Percentiles rank a stretch among this genome's conserved stretches.
phyloP scores from a whole-genome alignment of 1,140 invertebrate genomes.

The Heliothis virescens region DNA sequence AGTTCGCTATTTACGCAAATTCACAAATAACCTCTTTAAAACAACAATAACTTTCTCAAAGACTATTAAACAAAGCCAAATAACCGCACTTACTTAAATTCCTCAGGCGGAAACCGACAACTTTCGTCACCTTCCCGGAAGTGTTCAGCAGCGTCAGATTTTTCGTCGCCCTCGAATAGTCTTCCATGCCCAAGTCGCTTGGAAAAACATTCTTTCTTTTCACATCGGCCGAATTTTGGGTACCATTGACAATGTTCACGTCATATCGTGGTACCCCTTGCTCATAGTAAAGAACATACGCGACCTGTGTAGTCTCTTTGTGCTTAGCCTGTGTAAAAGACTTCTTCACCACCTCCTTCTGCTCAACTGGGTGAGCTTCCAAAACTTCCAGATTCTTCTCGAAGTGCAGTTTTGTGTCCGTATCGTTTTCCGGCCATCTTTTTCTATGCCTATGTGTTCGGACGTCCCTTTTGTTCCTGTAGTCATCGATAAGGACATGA shows the following conservation, averaged over 20 bases:
- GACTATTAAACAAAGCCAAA: slow-evolving; percentile 30
- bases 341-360: slow-evolving; percentile 75
- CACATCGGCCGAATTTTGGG: slow-evolving; percentile 66
- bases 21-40: background rate
- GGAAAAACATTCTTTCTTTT: slow-evolving; percentile 72
- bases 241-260: slow-evolving; percentile 53
- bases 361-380: slow-evolving; percentile 65
- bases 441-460: slow-evolving; percentile 78
- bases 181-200: slow-evolving; percentile 72
- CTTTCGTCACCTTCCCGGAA: slow-evolving; percentile 73
- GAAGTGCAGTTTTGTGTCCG: slow-evolving; percentile 61
- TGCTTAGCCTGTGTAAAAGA: slow-evolving; percentile 56
- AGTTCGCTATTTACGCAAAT: no score
- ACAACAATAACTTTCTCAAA: background rate
- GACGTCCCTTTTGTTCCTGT: slow-evolving; percentile 67
- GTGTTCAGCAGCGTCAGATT: slow-evolving; percentile 77
- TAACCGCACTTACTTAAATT: slow-evolving; percentile 74
- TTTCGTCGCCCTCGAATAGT: slow-evolving; percentile 71
- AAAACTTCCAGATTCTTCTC: slow-evolving; percentile 61
- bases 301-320: slow-evolving; percentile 72
- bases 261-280: slow-evolving; percentile 70
- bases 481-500: slow-evolving; percentile 66
- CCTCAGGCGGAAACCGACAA: slow-evolving; percentile 75
- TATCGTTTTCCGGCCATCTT: slow-evolving; percentile 74
- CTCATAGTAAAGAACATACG: slow-evolving; percentile 82